Evolutionary conservation across 2,888 invertebrate species (phyloP).

Genomic region (Choreutis nemorana): DNA sequence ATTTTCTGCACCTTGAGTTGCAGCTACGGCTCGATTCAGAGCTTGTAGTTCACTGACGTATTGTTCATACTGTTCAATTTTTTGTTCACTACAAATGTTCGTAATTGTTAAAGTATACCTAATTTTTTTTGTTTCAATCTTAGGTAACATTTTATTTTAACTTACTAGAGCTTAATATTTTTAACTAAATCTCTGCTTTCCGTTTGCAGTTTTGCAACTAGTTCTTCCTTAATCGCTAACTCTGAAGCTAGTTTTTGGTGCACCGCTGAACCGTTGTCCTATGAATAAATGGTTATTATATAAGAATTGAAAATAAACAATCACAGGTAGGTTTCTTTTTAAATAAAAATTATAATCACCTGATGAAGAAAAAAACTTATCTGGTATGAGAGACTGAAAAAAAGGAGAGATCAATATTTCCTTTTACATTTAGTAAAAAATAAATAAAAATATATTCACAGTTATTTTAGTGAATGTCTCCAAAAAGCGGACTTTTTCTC

Average conservation of each 20-base stretch:
- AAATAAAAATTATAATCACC: slow-evolving; percentile 19
- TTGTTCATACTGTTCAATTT: slow-evolving; percentile 52
- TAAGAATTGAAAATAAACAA: slow-evolving; percentile 4
- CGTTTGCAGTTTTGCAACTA: slow-evolving; percentile 46
- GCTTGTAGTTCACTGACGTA: slow-evolving; percentile 41
- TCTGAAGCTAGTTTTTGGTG: slow-evolving; percentile 59
- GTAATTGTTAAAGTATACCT: too few species aligned
- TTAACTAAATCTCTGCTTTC: slow-evolving; percentile 50
- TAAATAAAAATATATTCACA: slow-evolving; percentile 23
- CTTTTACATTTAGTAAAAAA: too few species aligned
- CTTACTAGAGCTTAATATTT: slow-evolving; percentile 49
- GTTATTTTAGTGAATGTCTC: slow-evolving; percentile 50
- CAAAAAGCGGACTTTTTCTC: slow-evolving; percentile 50
- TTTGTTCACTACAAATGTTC: slow-evolving; percentile 49
- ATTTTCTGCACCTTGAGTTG: slow-evolving; percentile 29
- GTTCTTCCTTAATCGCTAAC: slow-evolving; percentile 51
- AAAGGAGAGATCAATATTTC: slow-evolving; percentile 9
- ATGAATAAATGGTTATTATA: slow-evolving; percentile 29
- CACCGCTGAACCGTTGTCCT: slow-evolving; percentile 48
- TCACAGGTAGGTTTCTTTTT: slow-evolving; percentile 1
- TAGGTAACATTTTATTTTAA: slow-evolving; percentile 7
- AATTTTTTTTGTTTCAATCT: too few species aligned
- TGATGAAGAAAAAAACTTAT: slow-evolving; percentile 25
- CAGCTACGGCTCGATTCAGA: slow-evolving; percentile 28
- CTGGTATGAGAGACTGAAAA: slow-evolving; percentile 45